These are phyloP conservation scores for Dioctria linearis DNA, from an alignment of 2,888 invertebrate species.

Conservation along the genomic window DNA sequence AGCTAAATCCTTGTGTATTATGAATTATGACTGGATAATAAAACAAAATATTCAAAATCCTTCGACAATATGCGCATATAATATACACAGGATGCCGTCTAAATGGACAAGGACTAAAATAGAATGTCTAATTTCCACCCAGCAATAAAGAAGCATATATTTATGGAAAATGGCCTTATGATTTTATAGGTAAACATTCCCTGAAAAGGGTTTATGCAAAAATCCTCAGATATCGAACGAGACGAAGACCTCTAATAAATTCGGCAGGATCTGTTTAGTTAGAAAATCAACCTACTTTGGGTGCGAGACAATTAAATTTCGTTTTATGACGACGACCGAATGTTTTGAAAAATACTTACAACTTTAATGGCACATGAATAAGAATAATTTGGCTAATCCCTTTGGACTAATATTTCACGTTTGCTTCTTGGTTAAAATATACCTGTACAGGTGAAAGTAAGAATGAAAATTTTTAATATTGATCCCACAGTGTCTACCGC, in stretches of 20 bases:
- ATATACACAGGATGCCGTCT: neutral
- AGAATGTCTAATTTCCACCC: neutral
- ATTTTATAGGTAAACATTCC: conserved; percentile 34
- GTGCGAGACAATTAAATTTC: neutral
- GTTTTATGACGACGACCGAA: neutral
- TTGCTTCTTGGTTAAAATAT: no score
- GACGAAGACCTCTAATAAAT: no score
- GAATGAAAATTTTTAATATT: no score
- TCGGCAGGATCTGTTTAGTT: neutral
- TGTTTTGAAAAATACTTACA: conserved; percentile 8
- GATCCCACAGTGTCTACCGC: no score
- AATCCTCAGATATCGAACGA: neutral
- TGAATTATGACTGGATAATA: neutral
- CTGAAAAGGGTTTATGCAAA: conserved; percentile 23
- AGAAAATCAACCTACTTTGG: neutral
- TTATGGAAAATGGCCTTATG: conserved; percentile 27
- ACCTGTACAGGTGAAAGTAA: no score
- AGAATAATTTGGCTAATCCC: conserved; percentile 9
- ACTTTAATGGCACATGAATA: neutral
- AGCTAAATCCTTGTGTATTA: neutral
- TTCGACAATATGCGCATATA: neutral
- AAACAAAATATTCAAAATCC: neutral
- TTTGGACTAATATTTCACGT: neutral
- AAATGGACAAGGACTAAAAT: neutral
- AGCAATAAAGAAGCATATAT: neutral